These are phyloP conservation scores for Aplodontia rufa DNA, from an alignment of 2,113 vertebrate genomes.

Conservation along the genomic window DNA sequence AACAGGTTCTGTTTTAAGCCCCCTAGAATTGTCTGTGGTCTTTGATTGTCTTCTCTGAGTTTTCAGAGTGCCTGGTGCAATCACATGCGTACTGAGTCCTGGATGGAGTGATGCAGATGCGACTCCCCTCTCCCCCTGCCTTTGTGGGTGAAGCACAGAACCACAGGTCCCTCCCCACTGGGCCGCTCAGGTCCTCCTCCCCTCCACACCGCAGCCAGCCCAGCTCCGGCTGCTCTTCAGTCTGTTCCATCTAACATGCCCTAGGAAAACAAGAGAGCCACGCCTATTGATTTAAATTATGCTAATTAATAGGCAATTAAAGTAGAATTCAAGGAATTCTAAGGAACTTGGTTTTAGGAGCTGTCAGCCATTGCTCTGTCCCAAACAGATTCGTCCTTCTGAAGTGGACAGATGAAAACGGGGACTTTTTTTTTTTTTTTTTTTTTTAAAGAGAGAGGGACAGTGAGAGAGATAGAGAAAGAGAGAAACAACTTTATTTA, in stretches of 20 bases:
- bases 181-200: not conserved
- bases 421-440: not conserved
- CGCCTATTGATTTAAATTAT: not conserved
- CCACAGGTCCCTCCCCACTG: no score
- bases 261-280: not conserved
- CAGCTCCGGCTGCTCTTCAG: not conserved
- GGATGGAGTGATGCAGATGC: no score
- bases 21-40: not conserved
- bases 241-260: not conserved
- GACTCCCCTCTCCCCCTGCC: no score
- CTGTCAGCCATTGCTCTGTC: not conserved
- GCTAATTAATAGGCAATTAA: not conserved
- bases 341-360: not conserved
- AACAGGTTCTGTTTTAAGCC: not conserved
- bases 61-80: not conserved
- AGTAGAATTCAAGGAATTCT: not conserved
- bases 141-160: no score
- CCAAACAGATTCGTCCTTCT: not conserved
- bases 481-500: no score
- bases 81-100: no score
- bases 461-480: no score
- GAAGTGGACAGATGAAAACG: not conserved
- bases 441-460: no score
- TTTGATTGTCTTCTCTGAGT: not conserved
- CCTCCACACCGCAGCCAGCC: not conserved